These are phyloP conservation scores for Acomys russatus DNA, from an alignment of 2,797 vertebrate species.

Conservation along the genomic window DNA sequence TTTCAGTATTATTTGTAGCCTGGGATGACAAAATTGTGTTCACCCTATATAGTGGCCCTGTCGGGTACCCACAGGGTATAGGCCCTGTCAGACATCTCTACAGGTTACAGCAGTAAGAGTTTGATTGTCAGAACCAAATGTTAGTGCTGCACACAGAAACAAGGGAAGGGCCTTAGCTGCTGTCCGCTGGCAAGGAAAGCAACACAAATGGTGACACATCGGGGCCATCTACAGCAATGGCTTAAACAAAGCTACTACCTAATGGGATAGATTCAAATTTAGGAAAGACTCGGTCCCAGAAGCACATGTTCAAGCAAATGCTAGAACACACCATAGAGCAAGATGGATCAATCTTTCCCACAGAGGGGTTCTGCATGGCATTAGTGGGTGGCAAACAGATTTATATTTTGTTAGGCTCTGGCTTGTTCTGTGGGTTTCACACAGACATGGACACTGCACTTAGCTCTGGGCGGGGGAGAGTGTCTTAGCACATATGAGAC, in stretches of 20 bases:
- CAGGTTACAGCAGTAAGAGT: neutral
- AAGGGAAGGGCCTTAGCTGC: neutral
- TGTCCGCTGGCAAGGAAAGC: neutral
- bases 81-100: neutral
- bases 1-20: constrained; percentile 33
- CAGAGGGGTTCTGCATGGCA: neutral
- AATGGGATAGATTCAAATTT: constrained; percentile 52
- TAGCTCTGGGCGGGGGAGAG: neutral
- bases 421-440: neutral
- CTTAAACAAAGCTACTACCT: neutral
- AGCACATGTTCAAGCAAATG: neutral
- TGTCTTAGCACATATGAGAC: constrained; percentile 26
- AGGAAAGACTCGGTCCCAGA: constrained; percentile 30
- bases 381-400: constrained; percentile 26
- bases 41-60: neutral
- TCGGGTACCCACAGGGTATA: neutral
- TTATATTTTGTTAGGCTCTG: neutral
- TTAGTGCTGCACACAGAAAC: neutral
- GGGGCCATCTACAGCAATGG: neutral
- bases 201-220: neutral
- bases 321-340: neutral
- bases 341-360: neutral
- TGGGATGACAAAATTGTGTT: constrained; percentile 8
- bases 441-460: neutral
- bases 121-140: neutral